These are phyloP conservation scores for Emydoidea blandingii DNA, from an alignment of 2,797 vertebrate species.

Conservation along the genomic window DNA sequence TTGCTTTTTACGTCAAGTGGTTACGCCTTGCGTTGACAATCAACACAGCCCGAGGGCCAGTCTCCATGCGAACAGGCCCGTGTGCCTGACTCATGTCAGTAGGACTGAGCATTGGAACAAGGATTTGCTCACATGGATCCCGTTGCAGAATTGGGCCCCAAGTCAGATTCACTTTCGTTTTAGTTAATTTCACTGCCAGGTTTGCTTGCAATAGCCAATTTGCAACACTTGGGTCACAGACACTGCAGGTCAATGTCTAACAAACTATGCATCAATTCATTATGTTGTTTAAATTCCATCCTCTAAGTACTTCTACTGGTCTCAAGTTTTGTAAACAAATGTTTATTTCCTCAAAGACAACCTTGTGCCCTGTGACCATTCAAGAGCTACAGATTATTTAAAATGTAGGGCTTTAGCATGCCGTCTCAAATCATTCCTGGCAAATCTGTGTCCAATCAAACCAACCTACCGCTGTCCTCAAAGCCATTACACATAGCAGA, in stretches of 20 bases:
- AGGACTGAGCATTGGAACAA: background rate
- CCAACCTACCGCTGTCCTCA: constrained; percentile 24
- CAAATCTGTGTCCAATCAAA: constrained; percentile 28
- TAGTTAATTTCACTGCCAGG: background rate
- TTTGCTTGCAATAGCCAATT: background rate
- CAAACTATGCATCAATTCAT: background rate
- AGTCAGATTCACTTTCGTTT: background rate
- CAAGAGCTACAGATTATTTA: constrained; percentile 34
- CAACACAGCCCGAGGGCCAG: background rate
- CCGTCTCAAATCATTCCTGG: constrained; percentile 39
- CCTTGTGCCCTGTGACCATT: constrained; percentile 18
- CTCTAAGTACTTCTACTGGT: constrained; percentile 26
- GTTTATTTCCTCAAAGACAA: constrained; percentile 40
- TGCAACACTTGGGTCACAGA: background rate
- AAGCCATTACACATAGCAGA: constrained; percentile 48
- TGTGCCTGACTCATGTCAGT: background rate
- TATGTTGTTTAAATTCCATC: background rate
- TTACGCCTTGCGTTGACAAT: fast-evolving
- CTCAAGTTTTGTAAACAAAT: constrained; percentile 17
- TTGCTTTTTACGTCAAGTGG: background rate
- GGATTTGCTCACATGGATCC: background rate
- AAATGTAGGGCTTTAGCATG: constrained; percentile 32
- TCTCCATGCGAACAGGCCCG: fast-evolving
- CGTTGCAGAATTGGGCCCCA: background rate
- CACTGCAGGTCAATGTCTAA: background rate